A percentile compares a stretch with the other conserved stretches of the same genome.
These are phyloP conservation scores for Drosophila planitibia DNA, from an alignment of 2,888 invertebrate species.

Conservation along the genomic window DNA sequence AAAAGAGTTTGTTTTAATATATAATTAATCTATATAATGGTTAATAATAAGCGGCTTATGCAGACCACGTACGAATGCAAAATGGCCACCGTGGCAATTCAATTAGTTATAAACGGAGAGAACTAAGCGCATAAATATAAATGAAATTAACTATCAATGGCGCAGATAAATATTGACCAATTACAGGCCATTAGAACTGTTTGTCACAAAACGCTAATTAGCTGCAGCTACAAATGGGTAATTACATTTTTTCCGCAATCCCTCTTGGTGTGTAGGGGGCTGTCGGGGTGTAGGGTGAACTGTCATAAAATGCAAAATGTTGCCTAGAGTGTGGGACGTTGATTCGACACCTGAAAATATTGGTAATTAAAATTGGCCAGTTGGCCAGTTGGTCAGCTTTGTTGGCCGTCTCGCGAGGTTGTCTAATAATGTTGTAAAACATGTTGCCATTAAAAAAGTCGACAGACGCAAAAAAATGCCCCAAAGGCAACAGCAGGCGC, in stretches of 20 bases:
- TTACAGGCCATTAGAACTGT: constrained; percentile 74
- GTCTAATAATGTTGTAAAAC: constrained; percentile 81
- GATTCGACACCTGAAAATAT: constrained; percentile 75
- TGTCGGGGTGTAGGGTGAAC: constrained; percentile 33
- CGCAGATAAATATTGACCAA: constrained; percentile 64
- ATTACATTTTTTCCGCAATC: constrained; percentile 32
- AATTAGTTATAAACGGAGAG: constrained; percentile 31
- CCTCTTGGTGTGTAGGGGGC: background rate
- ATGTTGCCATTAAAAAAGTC: constrained; percentile 69
- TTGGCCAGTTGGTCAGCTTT: constrained; percentile 16
- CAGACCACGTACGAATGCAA: constrained; percentile 15
- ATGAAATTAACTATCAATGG: constrained; percentile 72
- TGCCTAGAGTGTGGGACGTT: constrained; percentile 64
- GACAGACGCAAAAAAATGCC: constrained; percentile 56
- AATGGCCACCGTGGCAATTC: constrained; percentile 41
- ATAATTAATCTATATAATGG: constrained; percentile 19
- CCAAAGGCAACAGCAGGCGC: constrained; percentile 55
- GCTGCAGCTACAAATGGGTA: constrained; percentile 56
- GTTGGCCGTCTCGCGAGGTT: constrained; percentile 37
- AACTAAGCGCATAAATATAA: constrained; percentile 58
- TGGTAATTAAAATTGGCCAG: constrained; percentile 76
- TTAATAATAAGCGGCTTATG: constrained; percentile 14
- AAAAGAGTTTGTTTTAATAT: constrained; percentile 10
- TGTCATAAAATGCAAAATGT: constrained; percentile 74
- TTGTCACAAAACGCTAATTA: constrained; percentile 62